Conservation (phyloP, 2,797 vertebrate species). For the Crocodylus rhombifer region DNA sequence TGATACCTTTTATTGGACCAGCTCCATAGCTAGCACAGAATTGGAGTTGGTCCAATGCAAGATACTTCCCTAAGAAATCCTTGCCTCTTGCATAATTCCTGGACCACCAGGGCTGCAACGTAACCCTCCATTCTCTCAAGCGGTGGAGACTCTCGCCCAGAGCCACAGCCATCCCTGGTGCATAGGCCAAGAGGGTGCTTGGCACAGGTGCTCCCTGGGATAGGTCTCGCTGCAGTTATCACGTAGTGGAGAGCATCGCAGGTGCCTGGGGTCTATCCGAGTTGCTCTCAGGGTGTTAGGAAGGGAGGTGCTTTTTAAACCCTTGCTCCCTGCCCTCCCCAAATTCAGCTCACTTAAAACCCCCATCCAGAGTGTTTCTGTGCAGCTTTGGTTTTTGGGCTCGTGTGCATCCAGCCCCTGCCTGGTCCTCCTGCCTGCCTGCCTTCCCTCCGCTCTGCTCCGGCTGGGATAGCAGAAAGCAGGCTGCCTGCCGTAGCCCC, state of each 20-base stretch:
- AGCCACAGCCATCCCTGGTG: background rate
- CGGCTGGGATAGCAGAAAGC: background rate
- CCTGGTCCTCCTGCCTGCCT: background rate
- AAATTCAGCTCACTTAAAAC: background rate
- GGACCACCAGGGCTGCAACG: too few species aligned
- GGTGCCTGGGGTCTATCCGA: background rate
- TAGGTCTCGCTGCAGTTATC: background rate
- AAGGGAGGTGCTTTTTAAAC: background rate
- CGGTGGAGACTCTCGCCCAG: background rate
- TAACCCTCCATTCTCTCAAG: too few species aligned
- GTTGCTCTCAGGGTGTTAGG: background rate
- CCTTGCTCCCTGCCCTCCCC: background rate
- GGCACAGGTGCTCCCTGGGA: background rate
- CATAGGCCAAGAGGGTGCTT: background rate
- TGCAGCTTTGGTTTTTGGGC: too few species aligned
- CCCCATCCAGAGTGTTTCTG: too few species aligned
- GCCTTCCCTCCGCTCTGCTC: background rate
- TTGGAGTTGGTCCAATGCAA: too few species aligned
- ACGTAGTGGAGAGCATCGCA: background rate
- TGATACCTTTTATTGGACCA: too few species aligned
- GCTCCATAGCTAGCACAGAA: too few species aligned
- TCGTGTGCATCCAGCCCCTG: background rate
- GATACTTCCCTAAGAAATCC: too few species aligned
- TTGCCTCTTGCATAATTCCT: too few species aligned
- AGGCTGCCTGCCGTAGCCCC: background rate